A percentile compares a stretch with the other conserved stretches of the same genome.
phyloP scores from a whole-genome alignment of 2,113 vertebrate species.

The Fregata magnificens region DNA sequence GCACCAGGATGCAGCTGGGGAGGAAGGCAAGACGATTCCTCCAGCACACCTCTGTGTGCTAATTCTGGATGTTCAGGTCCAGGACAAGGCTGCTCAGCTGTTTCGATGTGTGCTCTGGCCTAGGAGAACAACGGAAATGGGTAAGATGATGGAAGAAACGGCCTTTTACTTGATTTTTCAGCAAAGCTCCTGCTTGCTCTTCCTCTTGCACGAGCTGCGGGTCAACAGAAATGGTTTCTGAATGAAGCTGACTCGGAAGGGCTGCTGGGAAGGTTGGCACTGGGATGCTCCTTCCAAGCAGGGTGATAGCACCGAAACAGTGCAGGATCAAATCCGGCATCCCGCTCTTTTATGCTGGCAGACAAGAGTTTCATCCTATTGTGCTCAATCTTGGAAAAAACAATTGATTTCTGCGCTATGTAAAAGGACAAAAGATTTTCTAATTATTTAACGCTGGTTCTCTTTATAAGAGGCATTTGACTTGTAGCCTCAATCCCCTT shows the following conservation, averaged over 20 bases:
- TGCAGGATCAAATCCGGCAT: not conserved
- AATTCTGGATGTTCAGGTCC: not conserved
- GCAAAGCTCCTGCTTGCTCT: not conserved
- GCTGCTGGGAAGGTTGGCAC: not conserved
- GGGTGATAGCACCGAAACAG: fast-evolving
- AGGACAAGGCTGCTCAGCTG: not conserved
- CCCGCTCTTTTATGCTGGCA: not conserved
- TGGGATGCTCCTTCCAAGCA: not conserved
- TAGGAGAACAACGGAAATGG: not conserved
- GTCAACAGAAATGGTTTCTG: not conserved
- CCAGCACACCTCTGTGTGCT: fast-evolving
- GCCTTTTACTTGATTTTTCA: not conserved
- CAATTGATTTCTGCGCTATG: not conserved
- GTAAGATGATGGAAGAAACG: not conserved
- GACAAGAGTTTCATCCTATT: not conserved
- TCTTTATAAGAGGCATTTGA: not conserved
- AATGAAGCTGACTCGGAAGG: not conserved
- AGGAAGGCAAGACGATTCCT: not conserved
- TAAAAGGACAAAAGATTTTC: not conserved
- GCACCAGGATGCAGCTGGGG: not conserved
- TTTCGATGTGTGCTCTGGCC: fast-evolving
- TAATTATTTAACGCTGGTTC: not conserved
- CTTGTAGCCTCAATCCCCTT: not conserved
- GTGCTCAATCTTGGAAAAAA: not conserved
- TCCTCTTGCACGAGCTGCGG: fast-evolving